Evolutionary conservation across 2,113 vertebrate genomes (phyloP), one percentile per base, ranked within the genome.

Genomic region (Podocnemis expansa): DNA sequence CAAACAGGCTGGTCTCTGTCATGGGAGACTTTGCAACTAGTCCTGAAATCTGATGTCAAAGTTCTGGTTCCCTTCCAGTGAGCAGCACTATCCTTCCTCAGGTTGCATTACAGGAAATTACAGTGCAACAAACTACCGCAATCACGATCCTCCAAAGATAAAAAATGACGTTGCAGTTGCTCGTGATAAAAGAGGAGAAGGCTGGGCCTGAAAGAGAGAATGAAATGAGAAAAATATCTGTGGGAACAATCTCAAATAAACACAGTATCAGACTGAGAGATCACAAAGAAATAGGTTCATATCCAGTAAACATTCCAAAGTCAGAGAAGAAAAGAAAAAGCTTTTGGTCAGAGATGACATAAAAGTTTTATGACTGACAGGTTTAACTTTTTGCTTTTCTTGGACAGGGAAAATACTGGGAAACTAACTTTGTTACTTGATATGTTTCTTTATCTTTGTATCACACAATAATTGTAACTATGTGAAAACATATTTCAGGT

Each of bases 151-250:
- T 91, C 80, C 38, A 76, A 84, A 80, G 7, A 49, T 34, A 92
- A 27, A 88, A 43, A 76, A 27, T 22, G 22, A 93, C 24, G 70
- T 76, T 90, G 8, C 8, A 47, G 79, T 80, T 79, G 34, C 11
- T 31, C 29, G 21, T 47, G 27, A 63, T n/a, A 86, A 43, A 41
- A 90, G 70, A 63, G 82, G 22, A 38, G 76, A 78, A 88, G 56
- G 10, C 51, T 75, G 67, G 73, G 56, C 19, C 79, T 60, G 76
- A 84, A 92, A 89, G 86, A 81, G 38, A 78, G 21, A 17, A 25
- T 78, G 49, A 91, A 95, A 91, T 54, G 22, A 91, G 80, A 95
- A 93, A 85, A 79, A 12, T 52, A 84, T 58, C 34, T 52, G 45
- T 73, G 73, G 51, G 29, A 85, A 78, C 19, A 85, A 88, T 81